phyloP scores from a whole-genome alignment of 2,888 invertebrate species.

The Drosophila paracracens region DNA sequence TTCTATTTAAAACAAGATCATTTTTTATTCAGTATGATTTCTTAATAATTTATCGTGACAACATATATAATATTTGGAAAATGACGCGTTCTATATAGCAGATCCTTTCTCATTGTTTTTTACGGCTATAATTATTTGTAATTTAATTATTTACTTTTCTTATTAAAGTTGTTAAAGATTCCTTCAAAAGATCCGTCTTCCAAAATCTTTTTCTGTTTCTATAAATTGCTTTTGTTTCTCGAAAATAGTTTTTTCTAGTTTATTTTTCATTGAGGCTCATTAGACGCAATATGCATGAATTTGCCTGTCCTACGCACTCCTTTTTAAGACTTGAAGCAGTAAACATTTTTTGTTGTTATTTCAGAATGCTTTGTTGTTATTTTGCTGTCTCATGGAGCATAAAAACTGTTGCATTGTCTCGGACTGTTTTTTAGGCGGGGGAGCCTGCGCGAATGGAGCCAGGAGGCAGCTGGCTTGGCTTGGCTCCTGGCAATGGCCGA shows the following conservation, averaged over 20 bases:
- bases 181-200: background rate
- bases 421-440: slow-evolving; percentile 7
- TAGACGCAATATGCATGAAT: slow-evolving; percentile 64
- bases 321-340: slow-evolving; percentile 56
- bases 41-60: background rate
- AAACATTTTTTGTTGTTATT: slow-evolving; percentile 28
- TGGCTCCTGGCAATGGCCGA: slow-evolving; percentile 53
- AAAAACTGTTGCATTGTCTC: slow-evolving; percentile 64
- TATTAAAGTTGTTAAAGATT: background rate
- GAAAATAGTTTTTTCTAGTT: slow-evolving; percentile 4
- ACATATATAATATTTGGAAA: background rate
- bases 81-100: rapidly evolving
- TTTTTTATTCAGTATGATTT: background rate
- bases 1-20: background rate
- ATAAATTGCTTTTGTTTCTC: slow-evolving; percentile 7
- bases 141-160: background rate
- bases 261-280: slow-evolving; percentile 51
- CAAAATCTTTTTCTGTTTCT: slow-evolving; percentile 12
- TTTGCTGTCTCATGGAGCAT: slow-evolving; percentile 38
- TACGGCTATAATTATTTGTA: background rate
- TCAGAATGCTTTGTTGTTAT: slow-evolving; percentile 15
- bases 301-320: slow-evolving; percentile 72
- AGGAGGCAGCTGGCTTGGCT: slow-evolving; percentile 32
- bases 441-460: slow-evolving; percentile 13
- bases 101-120: background rate